Percentiles rank a stretch among this genome's conserved stretches.
phyloP scores from a whole-genome alignment of 1,140 invertebrate species.

The Scaptomyza hsui region DNA sequence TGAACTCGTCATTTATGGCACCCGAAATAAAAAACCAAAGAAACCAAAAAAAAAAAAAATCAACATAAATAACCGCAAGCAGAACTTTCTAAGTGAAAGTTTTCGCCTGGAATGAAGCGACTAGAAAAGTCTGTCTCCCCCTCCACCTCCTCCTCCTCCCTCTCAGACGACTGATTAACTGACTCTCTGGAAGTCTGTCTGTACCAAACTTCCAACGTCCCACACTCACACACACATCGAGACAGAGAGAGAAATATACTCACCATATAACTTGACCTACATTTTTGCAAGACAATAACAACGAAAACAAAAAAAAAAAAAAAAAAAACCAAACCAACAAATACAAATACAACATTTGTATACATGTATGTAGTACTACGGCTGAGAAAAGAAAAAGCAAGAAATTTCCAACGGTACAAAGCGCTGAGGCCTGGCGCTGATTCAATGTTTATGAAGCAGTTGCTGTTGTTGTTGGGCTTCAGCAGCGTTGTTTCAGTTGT shows the following conservation, averaged over 20 bases:
- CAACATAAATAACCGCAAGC: constrained; percentile 69
- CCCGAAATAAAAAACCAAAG: constrained; percentile 46
- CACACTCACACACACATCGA: constrained; percentile 34
- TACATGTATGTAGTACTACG: too few relatives aligned
- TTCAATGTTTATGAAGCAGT: constrained; percentile 72
- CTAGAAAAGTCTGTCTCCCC: constrained; percentile 67
- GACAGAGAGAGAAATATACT: constrained; percentile 24
- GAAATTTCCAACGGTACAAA: constrained; percentile 80
- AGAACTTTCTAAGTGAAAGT: constrained; percentile 83
- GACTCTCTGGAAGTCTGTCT: constrained; percentile 39
- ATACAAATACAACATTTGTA: constrained; percentile 43
- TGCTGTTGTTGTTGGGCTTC: constrained; percentile 61
- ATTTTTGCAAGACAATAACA: constrained; percentile 79
- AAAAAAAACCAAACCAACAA: constrained; percentile 51
- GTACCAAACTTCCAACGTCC: constrained; percentile 56
- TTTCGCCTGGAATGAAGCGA: constrained; percentile 58
- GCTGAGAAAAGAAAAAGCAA: constrained; percentile 80
- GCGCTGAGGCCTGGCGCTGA: constrained; percentile 52
- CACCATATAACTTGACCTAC: constrained; percentile 78
- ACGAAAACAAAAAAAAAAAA: constrained; percentile 64
- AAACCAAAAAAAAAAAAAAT: constrained; percentile 26
- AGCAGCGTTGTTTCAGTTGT: constrained; percentile 33
- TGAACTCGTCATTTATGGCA: constrained; percentile 63
- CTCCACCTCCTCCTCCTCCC: too few relatives aligned
- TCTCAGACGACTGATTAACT: constrained; percentile 36